These are phyloP conservation scores for Epizoanthus illoricatus DNA, from an alignment of 92 coral and sea anemone genomes.

Conservation along the genomic window DNA sequence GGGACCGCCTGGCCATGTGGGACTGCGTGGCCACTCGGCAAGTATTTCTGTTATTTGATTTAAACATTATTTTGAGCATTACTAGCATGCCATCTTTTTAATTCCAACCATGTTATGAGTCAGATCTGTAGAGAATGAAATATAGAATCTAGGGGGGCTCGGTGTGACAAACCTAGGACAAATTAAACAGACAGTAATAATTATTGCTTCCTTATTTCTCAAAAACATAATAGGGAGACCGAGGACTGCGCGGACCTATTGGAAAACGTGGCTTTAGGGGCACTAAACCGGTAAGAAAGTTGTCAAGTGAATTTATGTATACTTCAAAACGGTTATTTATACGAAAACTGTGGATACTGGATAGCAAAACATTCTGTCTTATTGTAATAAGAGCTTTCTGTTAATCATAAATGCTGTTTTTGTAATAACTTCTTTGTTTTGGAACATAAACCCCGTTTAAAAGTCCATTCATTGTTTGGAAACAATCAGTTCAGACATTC, in stretches of 20 bases:
- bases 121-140: background rate
- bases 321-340: background rate
- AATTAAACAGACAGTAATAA: too few species aligned
- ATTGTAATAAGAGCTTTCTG: background rate
- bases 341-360: too few species aligned
- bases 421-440: too few species aligned
- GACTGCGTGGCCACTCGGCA: slow-evolving; percentile 2
- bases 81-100: background rate
- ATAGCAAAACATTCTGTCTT: background rate
- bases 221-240: slow-evolving; percentile 18
- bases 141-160: too few species aligned
- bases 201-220: background rate
- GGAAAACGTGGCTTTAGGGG: slow-evolving; percentile 32
- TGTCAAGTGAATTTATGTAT: background rate
- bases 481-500: background rate
- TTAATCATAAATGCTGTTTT: too few species aligned
- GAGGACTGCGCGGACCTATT: slow-evolving; percentile 21
- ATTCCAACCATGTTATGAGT: background rate
- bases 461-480: background rate
- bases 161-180: too few species aligned
- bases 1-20: slow-evolving; percentile 20
- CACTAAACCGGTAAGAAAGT: slow-evolving; percentile 15
- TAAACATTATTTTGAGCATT: background rate
- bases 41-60: background rate
- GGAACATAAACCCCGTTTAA: too few species aligned